These are phyloP conservation scores for Leptopilina myrica DNA, from an alignment of 2,888 invertebrate genomes.

Conservation along the genomic window DNA sequence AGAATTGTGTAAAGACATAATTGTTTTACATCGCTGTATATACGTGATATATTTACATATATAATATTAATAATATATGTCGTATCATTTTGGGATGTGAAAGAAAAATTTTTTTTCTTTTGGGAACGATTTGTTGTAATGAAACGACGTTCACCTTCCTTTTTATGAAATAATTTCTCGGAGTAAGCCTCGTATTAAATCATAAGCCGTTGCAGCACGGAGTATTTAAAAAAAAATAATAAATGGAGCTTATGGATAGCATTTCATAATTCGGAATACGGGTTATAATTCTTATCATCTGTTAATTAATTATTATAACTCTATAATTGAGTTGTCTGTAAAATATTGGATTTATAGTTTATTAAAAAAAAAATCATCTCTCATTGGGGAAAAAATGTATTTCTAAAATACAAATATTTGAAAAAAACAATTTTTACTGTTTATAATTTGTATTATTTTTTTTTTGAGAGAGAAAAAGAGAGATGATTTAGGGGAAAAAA, in stretches of 20 bases:
- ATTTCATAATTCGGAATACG: conserved; percentile 39
- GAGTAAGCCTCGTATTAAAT: conserved; percentile 38
- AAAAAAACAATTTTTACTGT: background rate
- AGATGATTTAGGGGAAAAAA: background rate
- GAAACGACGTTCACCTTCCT: conserved; percentile 16
- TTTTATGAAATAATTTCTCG: conserved; percentile 31
- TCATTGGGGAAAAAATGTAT: background rate
- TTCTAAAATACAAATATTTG: background rate
- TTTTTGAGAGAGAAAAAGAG: background rate
- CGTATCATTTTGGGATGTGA: conserved; percentile 16
- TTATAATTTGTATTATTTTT: background rate
- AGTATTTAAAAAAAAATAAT: conserved; percentile 3
- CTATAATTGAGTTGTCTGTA: conserved; percentile 6
- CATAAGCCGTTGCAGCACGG: conserved; percentile 36
- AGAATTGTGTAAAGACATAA: conserved; percentile 32
- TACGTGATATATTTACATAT: conserved; percentile 34
- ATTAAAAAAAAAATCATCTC: background rate
- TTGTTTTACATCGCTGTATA: conserved; percentile 35
- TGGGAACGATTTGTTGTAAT: background rate
- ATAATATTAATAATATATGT: conserved; percentile 19
- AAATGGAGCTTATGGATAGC: conserved; percentile 30
- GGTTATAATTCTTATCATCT: conserved; percentile 29
- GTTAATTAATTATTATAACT: conserved; percentile 13
- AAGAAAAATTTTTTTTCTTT: background rate
- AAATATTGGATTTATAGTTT: conserved; percentile 1